Conservation (phyloP, 2,797 vertebrate species). For the Buphagus erythrorhynchus region DNA sequence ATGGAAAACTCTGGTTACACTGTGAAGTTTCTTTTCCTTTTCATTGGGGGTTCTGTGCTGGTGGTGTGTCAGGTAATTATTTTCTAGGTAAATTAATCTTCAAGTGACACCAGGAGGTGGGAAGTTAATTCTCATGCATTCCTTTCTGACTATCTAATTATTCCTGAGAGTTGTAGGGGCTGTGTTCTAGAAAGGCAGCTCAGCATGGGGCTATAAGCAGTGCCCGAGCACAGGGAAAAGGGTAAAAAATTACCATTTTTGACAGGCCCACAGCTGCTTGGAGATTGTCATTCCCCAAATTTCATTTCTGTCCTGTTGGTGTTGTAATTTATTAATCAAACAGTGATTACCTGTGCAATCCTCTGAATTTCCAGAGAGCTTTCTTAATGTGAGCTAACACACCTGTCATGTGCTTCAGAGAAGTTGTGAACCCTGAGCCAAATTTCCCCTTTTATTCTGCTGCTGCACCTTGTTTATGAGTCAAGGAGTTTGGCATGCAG, state of each 20-base stretch:
- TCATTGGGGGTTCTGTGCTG: not conserved
- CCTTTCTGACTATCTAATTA: conserved; percentile 42
- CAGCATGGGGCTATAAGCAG: not conserved
- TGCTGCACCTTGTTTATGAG: not conserved
- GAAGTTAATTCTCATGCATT: conserved; percentile 27
- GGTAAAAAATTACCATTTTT: not conserved
- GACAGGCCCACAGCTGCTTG: not conserved
- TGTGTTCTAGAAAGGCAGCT: conserved; percentile 8
- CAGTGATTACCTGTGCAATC: not conserved
- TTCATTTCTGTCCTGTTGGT: conserved; percentile 33
- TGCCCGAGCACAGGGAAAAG: not conserved
- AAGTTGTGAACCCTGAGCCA: not conserved
- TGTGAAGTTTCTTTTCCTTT: fast-evolving
- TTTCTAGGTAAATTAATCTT: conserved; percentile 59
- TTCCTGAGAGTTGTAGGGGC: not conserved
- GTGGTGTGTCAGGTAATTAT: conserved; percentile 16
- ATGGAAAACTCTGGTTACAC: not conserved
- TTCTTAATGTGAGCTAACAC: not conserved
- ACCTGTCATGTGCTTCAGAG: not conserved
- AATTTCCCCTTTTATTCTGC: not conserved
- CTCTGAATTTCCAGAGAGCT: not conserved
- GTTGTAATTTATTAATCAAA: conserved; percentile 31
- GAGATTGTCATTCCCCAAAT: not conserved
- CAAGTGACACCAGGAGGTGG: conserved; percentile 15
- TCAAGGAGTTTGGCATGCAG: not conserved